phyloP scores from a whole-genome alignment of 2,113 vertebrate genomes.

The Solea solea region DNA sequence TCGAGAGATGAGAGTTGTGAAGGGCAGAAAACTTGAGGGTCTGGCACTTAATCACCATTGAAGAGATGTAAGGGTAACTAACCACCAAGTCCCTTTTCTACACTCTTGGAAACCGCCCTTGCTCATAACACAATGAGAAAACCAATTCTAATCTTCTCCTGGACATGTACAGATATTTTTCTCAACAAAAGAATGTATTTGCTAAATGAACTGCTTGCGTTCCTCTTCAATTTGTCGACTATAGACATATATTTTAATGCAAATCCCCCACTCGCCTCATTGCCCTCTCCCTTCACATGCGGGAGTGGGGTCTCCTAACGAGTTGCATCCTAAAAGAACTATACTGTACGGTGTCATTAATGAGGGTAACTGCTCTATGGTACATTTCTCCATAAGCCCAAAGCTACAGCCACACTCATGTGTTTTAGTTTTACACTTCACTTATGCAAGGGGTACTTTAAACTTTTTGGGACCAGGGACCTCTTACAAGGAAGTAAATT shows the following conservation, averaged over 20 bases:
- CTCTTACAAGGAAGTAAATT: too few relatives aligned
- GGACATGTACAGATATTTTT: slow-evolving; percentile 61
- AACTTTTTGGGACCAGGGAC: too few relatives aligned
- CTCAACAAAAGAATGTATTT: slow-evolving; percentile 55
- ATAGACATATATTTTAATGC: slow-evolving; percentile 74
- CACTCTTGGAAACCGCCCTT: slow-evolving; percentile 47
- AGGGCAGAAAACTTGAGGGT: slow-evolving; percentile 67
- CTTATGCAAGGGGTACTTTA: too few relatives aligned
- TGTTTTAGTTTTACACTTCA: too few relatives aligned
- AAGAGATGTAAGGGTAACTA: slow-evolving; percentile 57
- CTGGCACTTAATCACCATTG: slow-evolving; percentile 69
- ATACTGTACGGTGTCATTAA: slow-evolving; percentile 37
- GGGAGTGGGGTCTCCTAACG: slow-evolving; percentile 58
- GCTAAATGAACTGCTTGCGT: slow-evolving; percentile 63
- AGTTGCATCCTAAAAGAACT: slow-evolving; percentile 57
- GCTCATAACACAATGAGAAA: slow-evolving; percentile 52
- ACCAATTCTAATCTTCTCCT: slow-evolving; percentile 67
- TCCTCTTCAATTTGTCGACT: slow-evolving; percentile 43
- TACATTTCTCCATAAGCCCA: too few relatives aligned
- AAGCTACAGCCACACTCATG: too few relatives aligned
- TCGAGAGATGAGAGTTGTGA: slow-evolving; percentile 55
- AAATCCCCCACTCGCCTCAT: slow-evolving; percentile 60
- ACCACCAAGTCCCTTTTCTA: slow-evolving; percentile 51
- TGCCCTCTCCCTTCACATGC: slow-evolving; percentile 23
- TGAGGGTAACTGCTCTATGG: too few relatives aligned